Conservation (phyloP, 2,113 vertebrate species). For the Cinclus mexicanus region DNA sequence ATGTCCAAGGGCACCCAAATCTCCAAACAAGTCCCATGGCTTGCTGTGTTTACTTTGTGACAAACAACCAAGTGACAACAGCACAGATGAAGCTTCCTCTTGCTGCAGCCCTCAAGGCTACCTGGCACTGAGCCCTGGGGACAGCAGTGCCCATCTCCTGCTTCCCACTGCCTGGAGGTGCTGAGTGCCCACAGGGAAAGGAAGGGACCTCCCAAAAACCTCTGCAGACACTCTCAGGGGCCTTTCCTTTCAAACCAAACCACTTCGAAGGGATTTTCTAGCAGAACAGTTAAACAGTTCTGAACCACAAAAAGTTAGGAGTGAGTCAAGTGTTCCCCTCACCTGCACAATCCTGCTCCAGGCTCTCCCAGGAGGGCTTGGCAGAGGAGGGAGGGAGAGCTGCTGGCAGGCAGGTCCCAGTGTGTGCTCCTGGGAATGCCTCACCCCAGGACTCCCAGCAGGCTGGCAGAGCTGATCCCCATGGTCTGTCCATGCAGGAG, state of each 20-base stretch:
- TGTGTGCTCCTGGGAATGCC: not conserved
- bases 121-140: not conserved
- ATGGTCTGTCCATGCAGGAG: accelerated
- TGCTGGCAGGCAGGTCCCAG: not conserved
- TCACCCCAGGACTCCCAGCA: not conserved
- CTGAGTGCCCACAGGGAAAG: not conserved
- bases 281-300: not conserved
- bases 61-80: not conserved
- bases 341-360: not conserved
- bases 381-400: not conserved
- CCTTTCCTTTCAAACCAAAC: not conserved
- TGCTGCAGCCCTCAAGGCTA: not conserved
- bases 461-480: not conserved
- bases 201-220: not conserved
- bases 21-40: not conserved
- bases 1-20: not conserved
- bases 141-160: not conserved
- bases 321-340: accelerated
- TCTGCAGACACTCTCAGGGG: not conserved
- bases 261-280: not conserved
- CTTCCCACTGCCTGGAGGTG: not conserved
- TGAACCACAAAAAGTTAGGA: not conserved
- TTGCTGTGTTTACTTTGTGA: not conserved
- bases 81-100: not conserved
- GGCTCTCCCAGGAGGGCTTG: not conserved